phyloP scores from a whole-genome alignment of 2,888 invertebrate species.

The Aspidiotus rigidus region DNA sequence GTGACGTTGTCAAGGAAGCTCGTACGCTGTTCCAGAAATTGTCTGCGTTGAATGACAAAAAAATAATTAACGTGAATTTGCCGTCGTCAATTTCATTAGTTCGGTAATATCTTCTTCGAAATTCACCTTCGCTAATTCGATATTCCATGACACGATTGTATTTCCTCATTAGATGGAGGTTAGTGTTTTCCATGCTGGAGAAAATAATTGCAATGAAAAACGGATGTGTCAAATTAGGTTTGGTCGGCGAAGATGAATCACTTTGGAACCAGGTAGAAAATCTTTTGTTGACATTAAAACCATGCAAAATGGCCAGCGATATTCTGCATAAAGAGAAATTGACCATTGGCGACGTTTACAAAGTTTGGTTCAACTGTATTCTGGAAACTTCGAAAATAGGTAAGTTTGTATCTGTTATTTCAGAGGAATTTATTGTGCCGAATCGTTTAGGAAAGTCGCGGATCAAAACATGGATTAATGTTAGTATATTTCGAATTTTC shows the following conservation, averaged over 20 bases:
- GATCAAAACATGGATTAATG: too few species aligned
- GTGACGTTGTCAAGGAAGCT: background rate
- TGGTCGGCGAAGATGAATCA: background rate
- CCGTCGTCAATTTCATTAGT: background rate
- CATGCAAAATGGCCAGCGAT: background rate
- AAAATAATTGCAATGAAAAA: background rate
- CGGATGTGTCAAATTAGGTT: background rate
- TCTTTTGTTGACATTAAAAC: background rate
- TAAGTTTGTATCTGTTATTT: background rate
- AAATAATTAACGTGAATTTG: too few species aligned
- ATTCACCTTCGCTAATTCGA: too few species aligned
- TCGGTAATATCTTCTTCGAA: background rate
- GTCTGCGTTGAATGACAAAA: background rate
- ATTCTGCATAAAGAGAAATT: background rate
- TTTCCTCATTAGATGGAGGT: background rate
- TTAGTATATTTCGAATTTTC: too few species aligned
- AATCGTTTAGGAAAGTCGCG: too few species aligned
- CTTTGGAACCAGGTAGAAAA: background rate
- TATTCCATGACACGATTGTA: too few species aligned
- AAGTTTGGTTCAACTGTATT: slow-evolving; percentile 1
- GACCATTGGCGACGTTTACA: background rate
- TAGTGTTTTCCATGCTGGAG: background rate
- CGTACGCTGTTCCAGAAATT: background rate
- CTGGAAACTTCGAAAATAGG: background rate
- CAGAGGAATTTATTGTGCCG: too few species aligned